A percentile compares a stretch with the other conserved stretches of the same genome.
These are phyloP conservation scores for Calypte anna DNA, from an alignment of 2,113 vertebrate genomes.

Conservation along the genomic window DNA sequence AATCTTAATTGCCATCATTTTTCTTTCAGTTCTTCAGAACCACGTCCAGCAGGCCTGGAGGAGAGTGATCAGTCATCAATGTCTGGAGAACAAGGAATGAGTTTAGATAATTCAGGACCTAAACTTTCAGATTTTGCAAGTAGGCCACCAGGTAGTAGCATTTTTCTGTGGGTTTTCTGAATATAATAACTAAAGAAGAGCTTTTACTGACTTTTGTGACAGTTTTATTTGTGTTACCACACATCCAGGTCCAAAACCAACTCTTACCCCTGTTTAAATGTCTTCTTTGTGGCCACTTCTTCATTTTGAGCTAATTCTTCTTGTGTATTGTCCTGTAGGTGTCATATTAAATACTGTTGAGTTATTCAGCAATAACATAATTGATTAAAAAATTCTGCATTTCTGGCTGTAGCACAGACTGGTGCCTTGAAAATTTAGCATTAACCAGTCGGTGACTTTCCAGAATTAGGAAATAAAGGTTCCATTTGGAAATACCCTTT, in stretches of 20 bases:
- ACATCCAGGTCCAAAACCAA: not conserved
- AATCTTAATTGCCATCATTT: not conserved
- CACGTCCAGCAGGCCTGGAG: constrained; percentile 84
- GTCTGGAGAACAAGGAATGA: constrained; percentile 87
- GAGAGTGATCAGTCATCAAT: constrained; percentile 86
- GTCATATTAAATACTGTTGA: not conserved
- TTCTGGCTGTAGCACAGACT: not conserved
- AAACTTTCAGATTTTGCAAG: constrained; percentile 92
- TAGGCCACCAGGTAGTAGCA: constrained; percentile 84
- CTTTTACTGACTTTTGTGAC: not conserved
- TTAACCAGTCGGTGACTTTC: not conserved
- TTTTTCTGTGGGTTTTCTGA: not conserved
- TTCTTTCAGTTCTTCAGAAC: constrained; percentile 82
- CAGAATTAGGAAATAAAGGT: not conserved
- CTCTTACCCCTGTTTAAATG: not conserved
- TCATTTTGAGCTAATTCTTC: not conserved
- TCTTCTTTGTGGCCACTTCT: not conserved
- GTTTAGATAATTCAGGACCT: constrained; percentile 84
- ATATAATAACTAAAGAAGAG: not conserved
- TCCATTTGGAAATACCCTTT: not conserved
- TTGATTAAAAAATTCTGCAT: not conserved
- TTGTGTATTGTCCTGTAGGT: not conserved
- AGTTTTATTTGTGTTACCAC: not conserved
- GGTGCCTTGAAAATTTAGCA: not conserved
- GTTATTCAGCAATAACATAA: not conserved